Base-by-base conservation (phyloP, 1,140 invertebrate genomes). In the Cheumatopsyche charites region DNA sequence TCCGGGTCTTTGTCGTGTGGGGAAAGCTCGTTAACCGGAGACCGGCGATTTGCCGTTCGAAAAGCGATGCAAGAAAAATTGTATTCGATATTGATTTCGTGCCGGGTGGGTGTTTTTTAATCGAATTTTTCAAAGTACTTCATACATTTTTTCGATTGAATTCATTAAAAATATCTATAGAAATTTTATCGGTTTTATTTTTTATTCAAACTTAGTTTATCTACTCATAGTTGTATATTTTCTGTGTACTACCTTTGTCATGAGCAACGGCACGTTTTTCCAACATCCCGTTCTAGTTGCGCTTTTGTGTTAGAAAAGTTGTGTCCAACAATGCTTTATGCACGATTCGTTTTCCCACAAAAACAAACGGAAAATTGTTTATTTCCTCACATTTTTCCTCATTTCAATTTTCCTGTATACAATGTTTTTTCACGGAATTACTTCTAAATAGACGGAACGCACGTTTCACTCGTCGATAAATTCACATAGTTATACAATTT, bases 301-400 rank as follows among this genome's bases (percentile, higher is more conserved):
- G 23, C 55, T 58, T 58, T 58, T 58, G 55, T 58, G 17, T 23
- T 25, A 29, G 62, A 63, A 63, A 41, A 63, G 13, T 63, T 42
- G 62, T 15, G 26, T 42, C 62, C 23, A 15, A 12, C 29, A 42
- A 19, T 42, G 55, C 55, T 63, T 63, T 63, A 42, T 63, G 62
- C 62, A 43, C 62, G 29, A 42, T 55, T 68, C 66, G 36, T 68
- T 68, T 19, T 13, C 1, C 36, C 49, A 68, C 42, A 68, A 68
- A 43, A 68, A 68, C 42, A 68, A 68, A 43, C 66, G 47, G 13
- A 68, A 68, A 68, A 55, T 68, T 55, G 23, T 68, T 68, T 68
- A 47, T 68, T 55, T 45, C n/a, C 12, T 61, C 55, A 25, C 62
- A 23, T 19, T 67, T 17, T 52, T 61, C 49, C 68, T 67, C 55